phyloP scores from a whole-genome alignment of 2,797 vertebrate genomes.

The Chaunax sp. region DNA sequence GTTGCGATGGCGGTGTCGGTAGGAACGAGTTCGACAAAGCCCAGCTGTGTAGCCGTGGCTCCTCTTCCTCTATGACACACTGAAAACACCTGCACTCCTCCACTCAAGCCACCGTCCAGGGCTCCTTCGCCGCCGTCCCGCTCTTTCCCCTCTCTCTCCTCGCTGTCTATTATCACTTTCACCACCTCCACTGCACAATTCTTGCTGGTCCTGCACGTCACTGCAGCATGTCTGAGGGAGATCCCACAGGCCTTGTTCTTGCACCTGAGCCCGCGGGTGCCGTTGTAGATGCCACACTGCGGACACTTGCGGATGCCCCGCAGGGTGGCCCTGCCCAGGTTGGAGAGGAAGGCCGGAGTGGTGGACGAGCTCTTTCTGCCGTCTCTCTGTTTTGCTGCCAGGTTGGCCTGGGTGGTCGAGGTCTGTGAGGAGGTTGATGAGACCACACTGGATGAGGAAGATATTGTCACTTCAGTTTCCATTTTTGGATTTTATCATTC shows the following conservation, averaged over 20 bases:
- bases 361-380: slow-evolving; percentile 71
- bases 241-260: slow-evolving; percentile 94
- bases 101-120: slow-evolving; percentile 19
- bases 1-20: slow-evolving; percentile 89
- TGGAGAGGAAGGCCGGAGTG: slow-evolving; percentile 89
- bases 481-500: slow-evolving; percentile 27
- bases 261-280: slow-evolving; percentile 93
- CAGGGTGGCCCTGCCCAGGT: slow-evolving; percentile 92
- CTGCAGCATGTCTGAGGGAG: slow-evolving; percentile 85
- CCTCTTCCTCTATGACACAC: slow-evolving; percentile 89
- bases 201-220: slow-evolving; percentile 70
- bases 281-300: slow-evolving; percentile 92
- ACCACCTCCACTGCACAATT: slow-evolving; percentile 84
- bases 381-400: slow-evolving; percentile 65
- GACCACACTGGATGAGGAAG: slow-evolving; percentile 33
- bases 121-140: slow-evolving; percentile 46
- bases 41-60: slow-evolving; percentile 78
- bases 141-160: slow-evolving; percentile 62
- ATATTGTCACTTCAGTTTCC: slow-evolving; percentile 61
- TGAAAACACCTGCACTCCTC: slow-evolving; percentile 86
- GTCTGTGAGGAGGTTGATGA: slow-evolving; percentile 25
- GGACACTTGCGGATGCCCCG: slow-evolving; percentile 92
- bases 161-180: slow-evolving; percentile 84
- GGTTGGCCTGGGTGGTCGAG: slow-evolving; percentile 29
- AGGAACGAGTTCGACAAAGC: slow-evolving; percentile 90